Percentiles rank a stretch among this genome's conserved stretches.
Conservation (phyloP, 2,888 invertebrate genomes). For the Chironomus riparius region DNA sequence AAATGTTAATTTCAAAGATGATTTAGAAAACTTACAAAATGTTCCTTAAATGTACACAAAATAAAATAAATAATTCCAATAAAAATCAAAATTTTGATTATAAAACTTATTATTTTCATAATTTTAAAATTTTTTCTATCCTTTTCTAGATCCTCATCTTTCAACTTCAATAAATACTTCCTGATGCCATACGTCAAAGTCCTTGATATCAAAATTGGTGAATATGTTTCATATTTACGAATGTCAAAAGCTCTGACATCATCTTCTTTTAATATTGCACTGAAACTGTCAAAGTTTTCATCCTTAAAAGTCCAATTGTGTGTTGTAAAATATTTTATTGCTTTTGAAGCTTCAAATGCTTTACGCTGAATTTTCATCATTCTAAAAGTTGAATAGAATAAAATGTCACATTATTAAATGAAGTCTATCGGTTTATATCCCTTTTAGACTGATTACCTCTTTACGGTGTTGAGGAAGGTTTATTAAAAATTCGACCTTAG, state of each 20-base stretch:
- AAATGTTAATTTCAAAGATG: too few relatives aligned
- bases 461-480: too few relatives aligned
- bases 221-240: not conserved
- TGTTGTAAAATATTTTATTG: not conserved
- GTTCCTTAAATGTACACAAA: too few relatives aligned
- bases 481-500: too few relatives aligned
- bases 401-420: too few relatives aligned
- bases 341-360: constrained; percentile 6
- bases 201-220: not conserved
- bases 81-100: too few relatives aligned
- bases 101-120: too few relatives aligned
- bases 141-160: constrained; percentile 3
- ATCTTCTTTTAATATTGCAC: not conserved
- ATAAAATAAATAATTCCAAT: too few relatives aligned
- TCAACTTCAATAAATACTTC: constrained; percentile 7
- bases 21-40: too few relatives aligned
- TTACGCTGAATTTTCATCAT: not conserved
- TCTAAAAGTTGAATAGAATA: too few relatives aligned
- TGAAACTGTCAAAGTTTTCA: not conserved
- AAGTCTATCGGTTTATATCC: too few relatives aligned
- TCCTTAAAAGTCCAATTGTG: constrained; percentile 7
- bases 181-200: not conserved
- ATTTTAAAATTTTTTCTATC: not conserved
- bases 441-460: too few relatives aligned
- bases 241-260: not conserved